phyloP scores from a whole-genome alignment of 2,797 vertebrate genomes.

The Cetoscarus ocellatus region DNA sequence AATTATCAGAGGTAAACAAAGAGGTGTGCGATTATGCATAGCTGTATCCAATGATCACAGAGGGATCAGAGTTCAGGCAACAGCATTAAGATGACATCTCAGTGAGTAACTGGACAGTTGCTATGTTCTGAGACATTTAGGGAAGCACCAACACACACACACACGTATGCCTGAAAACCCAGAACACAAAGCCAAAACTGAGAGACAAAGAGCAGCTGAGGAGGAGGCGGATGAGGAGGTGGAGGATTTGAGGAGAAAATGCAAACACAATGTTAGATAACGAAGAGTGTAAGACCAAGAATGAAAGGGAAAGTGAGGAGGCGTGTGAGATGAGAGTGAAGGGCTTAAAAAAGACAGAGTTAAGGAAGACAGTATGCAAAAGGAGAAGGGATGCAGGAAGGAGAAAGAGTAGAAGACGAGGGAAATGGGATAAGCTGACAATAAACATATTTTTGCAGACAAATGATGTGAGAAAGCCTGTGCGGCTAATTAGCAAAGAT shows the following conservation, averaged over 20 bases:
- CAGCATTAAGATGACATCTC: constrained; percentile 18
- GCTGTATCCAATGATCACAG: constrained; percentile 30
- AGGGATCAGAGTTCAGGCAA: constrained; percentile 32
- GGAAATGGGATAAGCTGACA: constrained; percentile 30
- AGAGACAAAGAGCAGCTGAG: constrained; percentile 78
- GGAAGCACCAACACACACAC: constrained; percentile 49
- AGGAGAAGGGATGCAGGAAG: constrained; percentile 10
- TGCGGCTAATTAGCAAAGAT: constrained; percentile 60
- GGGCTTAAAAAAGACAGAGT: constrained; percentile 61
- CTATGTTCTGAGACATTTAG: constrained; percentile 42
- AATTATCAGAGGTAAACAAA: constrained; percentile 64
- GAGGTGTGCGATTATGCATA: constrained; percentile 49
- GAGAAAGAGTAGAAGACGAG: constrained; percentile 6
- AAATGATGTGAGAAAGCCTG: constrained; percentile 59
- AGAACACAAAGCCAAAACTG: constrained; percentile 49
- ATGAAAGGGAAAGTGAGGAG: constrained; percentile 75
- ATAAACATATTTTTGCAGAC: constrained; percentile 46
- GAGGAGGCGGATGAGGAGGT: constrained; percentile 76
- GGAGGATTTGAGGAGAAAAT: constrained; percentile 69
- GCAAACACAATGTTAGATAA: constrained; percentile 77
- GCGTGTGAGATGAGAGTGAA: constrained; percentile 64
- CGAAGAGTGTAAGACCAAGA: constrained; percentile 67
- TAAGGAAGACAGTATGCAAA: constrained; percentile 62
- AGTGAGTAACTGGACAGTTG: constrained; percentile 16
- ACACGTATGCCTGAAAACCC: constrained; percentile 48